Percentiles rank a stretch among this genome's conserved stretches.
Evolutionary conservation across 2,113 vertebrate species (phyloP).

Genomic region (Lipophrys pholis): DNA sequence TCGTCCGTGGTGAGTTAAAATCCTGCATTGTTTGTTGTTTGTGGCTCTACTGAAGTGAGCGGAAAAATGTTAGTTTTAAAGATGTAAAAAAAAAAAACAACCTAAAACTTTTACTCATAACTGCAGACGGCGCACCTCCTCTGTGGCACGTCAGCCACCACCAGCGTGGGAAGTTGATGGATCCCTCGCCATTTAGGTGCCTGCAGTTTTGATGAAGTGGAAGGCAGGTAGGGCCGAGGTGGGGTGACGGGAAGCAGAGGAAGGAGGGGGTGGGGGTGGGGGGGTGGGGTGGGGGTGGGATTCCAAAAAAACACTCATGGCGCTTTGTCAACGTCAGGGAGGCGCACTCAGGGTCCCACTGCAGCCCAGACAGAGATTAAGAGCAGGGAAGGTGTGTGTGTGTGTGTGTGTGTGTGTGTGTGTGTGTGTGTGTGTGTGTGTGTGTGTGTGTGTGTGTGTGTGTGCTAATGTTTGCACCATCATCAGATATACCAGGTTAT

Average conservation of each 20-base stretch:
- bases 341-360: slow-evolving; percentile 66
- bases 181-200: slow-evolving; percentile 71
- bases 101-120: slow-evolving; percentile 1
- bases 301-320: slow-evolving; percentile 73
- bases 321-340: slow-evolving; percentile 78
- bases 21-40: background rate
- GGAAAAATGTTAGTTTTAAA: background rate
- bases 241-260: slow-evolving; percentile 28
- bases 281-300: slow-evolving; percentile 58
- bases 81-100: background rate
- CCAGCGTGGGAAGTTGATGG: slow-evolving; percentile 74
- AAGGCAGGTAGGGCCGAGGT: slow-evolving; percentile 64
- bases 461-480: slow-evolving; percentile 46
- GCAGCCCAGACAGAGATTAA: slow-evolving; percentile 75
- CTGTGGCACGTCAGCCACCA: slow-evolving; percentile 59
- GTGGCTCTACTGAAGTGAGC: background rate
- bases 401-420: slow-evolving; percentile 25
- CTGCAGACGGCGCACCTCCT: background rate
- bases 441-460: background rate
- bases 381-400: slow-evolving; percentile 48
- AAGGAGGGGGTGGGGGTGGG: slow-evolving; percentile 56
- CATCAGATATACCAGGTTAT: slow-evolving; percentile 71
- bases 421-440: slow-evolving; percentile 6
- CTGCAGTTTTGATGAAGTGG: slow-evolving; percentile 78
- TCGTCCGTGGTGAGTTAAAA: background rate